These are phyloP conservation scores for Peromyscus polionotus DNA, from an alignment of 2,113 vertebrate genomes.

Conservation along the genomic window DNA sequence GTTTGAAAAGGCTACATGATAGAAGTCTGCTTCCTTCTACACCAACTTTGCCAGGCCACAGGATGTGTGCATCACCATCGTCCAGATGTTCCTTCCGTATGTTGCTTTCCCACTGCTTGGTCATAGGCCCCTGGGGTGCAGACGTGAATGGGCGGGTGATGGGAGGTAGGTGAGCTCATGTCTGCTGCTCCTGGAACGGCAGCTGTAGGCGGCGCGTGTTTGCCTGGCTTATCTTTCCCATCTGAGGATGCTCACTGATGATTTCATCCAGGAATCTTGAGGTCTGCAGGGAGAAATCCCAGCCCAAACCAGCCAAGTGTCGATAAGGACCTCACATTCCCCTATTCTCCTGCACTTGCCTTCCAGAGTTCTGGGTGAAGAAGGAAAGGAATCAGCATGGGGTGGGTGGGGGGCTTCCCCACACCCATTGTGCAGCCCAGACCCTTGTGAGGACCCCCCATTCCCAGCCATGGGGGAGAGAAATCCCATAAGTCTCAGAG, in stretches of 20 bases:
- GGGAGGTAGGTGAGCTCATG: slow-evolving; percentile 65
- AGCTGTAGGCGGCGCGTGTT: slow-evolving; percentile 56
- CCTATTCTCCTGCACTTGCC: slow-evolving; percentile 10
- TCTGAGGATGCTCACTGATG: slow-evolving; percentile 62
- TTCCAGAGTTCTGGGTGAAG: not conserved
- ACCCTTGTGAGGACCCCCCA: not conserved
- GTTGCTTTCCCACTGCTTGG: not conserved
- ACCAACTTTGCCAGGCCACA: not conserved
- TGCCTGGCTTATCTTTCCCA: slow-evolving; percentile 60
- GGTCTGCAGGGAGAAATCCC: slow-evolving; percentile 40
- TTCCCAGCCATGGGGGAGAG: not conserved
- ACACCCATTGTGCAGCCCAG: not conserved
- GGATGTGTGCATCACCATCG: not conserved
- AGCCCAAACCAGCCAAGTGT: slow-evolving; percentile 57
- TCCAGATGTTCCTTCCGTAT: not conserved
- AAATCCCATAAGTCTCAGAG: not conserved
- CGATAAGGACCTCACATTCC: not conserved
- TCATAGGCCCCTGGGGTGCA: slow-evolving; percentile 21
- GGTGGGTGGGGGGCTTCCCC: not conserved
- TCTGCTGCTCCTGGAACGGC: not conserved
- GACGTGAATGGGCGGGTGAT: not conserved
- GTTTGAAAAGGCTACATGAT: not conserved
- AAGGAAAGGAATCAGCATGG: not conserved
- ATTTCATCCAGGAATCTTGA: slow-evolving; percentile 65
- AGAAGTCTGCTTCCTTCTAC: not conserved